Percentiles rank a stretch among this genome's conserved stretches.
Evolutionary conservation across 2,797 vertebrate genomes (phyloP).

Genomic region (Peromyscus melanophrys): DNA sequence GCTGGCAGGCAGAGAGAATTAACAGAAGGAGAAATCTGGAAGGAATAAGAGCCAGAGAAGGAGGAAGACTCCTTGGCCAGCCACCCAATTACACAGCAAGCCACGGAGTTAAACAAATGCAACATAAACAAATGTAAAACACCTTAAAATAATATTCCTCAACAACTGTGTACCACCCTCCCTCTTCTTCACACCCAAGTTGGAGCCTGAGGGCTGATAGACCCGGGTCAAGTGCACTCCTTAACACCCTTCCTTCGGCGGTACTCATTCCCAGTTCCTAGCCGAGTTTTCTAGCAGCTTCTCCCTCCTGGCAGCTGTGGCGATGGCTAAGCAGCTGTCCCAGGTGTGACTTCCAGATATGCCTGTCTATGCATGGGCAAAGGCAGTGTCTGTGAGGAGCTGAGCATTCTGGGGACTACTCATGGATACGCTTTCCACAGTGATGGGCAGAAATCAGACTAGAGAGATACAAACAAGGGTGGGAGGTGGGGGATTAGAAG

Average conservation of each 20-base stretch:
- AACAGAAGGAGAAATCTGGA: no score
- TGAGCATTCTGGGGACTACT: not conserved
- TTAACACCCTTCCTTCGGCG: not conserved
- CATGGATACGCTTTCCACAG: accelerated
- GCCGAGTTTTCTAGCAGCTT: not conserved
- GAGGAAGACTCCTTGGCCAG: no score
- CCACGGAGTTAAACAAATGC: no score
- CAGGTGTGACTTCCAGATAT: not conserved
- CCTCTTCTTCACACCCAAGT: not conserved
- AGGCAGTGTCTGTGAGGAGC: not conserved
- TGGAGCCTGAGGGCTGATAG: not conserved
- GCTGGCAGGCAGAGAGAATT: no score
- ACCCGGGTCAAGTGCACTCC: no score
- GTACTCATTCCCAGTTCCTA: not conserved
- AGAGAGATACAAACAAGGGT: not conserved
- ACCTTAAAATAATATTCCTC: not conserved
- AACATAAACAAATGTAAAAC: no score
- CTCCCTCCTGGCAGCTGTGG: not conserved
- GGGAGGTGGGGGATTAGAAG: not conserved
- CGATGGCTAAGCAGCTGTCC: not conserved
- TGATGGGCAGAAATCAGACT: no score
- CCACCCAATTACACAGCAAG: no score
- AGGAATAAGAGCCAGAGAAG: no score
- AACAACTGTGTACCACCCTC: not conserved
- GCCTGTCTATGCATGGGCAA: not conserved